Evolutionary conservation across 37 sponge, comb jelly and placozoan genomes (phyloP), one percentile per base, ranked within the genome.

Genomic region (Eunapius fragilis): DNA sequence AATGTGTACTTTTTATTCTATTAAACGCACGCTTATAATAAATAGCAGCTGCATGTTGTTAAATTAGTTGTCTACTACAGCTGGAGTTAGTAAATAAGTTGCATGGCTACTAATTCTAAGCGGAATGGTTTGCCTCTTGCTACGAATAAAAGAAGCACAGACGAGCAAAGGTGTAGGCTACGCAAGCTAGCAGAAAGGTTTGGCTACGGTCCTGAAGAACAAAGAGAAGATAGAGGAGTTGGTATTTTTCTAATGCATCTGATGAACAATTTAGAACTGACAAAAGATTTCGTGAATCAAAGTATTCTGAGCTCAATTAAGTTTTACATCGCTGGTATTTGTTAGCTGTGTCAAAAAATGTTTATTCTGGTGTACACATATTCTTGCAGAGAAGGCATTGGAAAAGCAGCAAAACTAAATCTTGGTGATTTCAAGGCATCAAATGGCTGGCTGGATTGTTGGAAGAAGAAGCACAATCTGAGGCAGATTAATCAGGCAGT

Each of bases 401-500:
- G 68, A 89, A 82, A 93, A 73, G 89, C 83, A 69, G 73, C 68
- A 0, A 73, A 49, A 27, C 75, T 93, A 32, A 67, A 79, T 79
- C 23, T 84, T 25, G 85, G 36, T 73, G 84, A 86, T 31, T 93
- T 93, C 76, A 89, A 84, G 71, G 88, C 86, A 38, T 88, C 86
- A 33, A 92, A 88, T 85, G 92, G 92, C 31, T 92, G 92, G 92
- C 78, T 91, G 33, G 88, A 77, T 37, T 41, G 69, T 25, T 90
- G 90, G 90, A 90, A 90, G 71, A 84, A 69, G 30, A 50, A 58
- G 31, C 38, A 89, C 58, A 72, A 89, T 74, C 27, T 89, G 28
- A 37, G 76, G 41, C 31, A 84, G 11, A 72, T 85, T 84, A 91
- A 78, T 89, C 85, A 48, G 85, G 78, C 50, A 80, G 85, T 80